phyloP scores from a whole-genome alignment of 2,113 vertebrate genomes.

The Colinus virginianus region DNA sequence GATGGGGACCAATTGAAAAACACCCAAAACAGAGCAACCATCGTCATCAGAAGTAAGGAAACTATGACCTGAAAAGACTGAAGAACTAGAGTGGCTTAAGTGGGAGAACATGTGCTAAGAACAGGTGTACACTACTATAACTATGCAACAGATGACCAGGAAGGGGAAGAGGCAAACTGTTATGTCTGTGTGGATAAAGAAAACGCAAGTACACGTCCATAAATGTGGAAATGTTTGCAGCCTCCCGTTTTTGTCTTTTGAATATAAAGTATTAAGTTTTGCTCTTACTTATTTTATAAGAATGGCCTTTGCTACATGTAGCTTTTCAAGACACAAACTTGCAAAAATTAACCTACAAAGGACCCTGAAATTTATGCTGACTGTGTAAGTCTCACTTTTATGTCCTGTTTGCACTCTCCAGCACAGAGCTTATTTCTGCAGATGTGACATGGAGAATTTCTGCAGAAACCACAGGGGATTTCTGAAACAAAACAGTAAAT shows the following conservation, averaged over 20 bases:
- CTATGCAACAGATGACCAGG: background rate
- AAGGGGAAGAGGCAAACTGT: background rate
- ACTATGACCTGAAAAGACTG: background rate
- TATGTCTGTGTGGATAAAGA: background rate
- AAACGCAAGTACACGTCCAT: background rate
- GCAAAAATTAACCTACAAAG: background rate
- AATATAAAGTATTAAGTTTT: background rate
- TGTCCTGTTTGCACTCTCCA: background rate
- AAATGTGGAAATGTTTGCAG: background rate
- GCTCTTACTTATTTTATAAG: background rate
- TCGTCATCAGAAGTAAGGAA: background rate
- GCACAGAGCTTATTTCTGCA: background rate
- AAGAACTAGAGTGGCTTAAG: background rate
- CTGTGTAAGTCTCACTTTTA: background rate
- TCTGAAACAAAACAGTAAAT: background rate
- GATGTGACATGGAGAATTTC: background rate
- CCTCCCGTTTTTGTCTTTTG: background rate
- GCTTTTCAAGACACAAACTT: background rate
- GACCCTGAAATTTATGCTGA: background rate
- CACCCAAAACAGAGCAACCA: background rate
- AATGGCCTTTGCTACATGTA: background rate
- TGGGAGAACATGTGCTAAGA: background rate
- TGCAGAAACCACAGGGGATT: background rate
- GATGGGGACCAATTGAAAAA: background rate
- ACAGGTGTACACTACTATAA: background rate